Evolutionary conservation across 2,113 vertebrate species (phyloP), one percentile per base, ranked within the genome.

Genomic region (Neogobius melanostomus): DNA sequence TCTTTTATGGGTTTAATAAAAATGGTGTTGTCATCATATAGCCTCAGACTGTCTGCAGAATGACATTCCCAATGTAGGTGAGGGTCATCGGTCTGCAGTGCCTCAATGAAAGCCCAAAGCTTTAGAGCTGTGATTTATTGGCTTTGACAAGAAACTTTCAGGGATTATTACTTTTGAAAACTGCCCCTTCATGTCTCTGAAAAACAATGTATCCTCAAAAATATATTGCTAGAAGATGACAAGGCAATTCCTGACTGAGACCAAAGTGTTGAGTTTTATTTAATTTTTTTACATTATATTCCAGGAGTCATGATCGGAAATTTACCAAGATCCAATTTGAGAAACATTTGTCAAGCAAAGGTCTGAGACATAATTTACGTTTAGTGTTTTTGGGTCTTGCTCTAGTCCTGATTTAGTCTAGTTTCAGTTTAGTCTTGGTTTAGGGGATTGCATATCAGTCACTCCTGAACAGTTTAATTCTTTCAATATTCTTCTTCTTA

Each of bases 101-200:
- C 68, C 14, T 76, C 63, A 59, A 66, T 67, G 9, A 43, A 69
- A 76, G 64, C 82, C 77, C 72, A 61, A 61, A 71, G 77, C 59
- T 56, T 66, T 21, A 71, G 47, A 44, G 47, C 48, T 51, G 76
- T 82, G 81, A 80, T 72, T 66, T 71, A 77, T 51, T 21, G 61
- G 62, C 48, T 76, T 80, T 80, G 81, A 82, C 72, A 82, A 75
- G 68, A 75, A 0, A 28, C 69, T 72, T 77, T 72, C 78, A 61
- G 65, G 61, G 65, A 51, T 16, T 51, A 59, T 70, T 72, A 75
- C 62, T 42, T 48, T 48, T 60, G 57, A 76, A 82, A 71, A 54
- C 28, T 2, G 48, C n/a, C 46, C 15, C 69, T n/a, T 67, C 15
- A 53, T 52, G 64, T 73, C n/a, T 15, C 4, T 47, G 48, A 9